phyloP scores from a whole-genome alignment of 2,888 invertebrate genomes.

The Carpatolechia fugitivella region DNA sequence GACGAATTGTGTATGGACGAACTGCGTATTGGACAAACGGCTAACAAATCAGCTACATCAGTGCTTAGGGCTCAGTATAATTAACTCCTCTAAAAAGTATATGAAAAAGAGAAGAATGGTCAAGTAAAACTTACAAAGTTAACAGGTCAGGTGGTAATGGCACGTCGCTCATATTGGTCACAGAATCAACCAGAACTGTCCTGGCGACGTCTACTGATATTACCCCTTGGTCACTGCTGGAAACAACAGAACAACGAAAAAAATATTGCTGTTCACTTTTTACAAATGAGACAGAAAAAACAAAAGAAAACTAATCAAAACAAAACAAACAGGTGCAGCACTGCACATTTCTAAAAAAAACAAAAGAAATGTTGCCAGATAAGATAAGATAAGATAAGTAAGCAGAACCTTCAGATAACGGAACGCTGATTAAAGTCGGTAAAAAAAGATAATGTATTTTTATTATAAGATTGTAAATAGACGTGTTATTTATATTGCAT shows the following conservation, averaged over 20 bases:
- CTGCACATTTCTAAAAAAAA: neutral
- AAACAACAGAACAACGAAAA: neutral
- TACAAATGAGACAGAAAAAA: too few species aligned
- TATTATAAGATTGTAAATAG: too few species aligned
- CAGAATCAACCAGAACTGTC: conserved; percentile 56
- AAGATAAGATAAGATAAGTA: conserved; percentile 5
- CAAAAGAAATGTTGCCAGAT: conserved; percentile 11
- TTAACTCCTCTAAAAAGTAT: too few species aligned
- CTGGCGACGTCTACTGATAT: conserved; percentile 56
- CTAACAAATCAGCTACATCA: too few species aligned
- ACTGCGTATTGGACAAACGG: too few species aligned
- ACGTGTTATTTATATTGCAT: too few species aligned
- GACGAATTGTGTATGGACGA: too few species aligned
- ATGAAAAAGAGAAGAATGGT: too few species aligned
- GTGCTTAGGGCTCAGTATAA: too few species aligned
- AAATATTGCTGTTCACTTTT: too few species aligned
- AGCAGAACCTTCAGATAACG: neutral
- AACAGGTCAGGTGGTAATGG: conserved; percentile 55
- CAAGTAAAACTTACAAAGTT: conserved; percentile 60
- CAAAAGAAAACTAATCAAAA: neutral
- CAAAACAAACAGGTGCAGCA: neutral
- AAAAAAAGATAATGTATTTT: too few species aligned
- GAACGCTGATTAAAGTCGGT: neutral
- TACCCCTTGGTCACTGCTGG: conserved; percentile 44
- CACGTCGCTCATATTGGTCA: conserved; percentile 53